Base-by-base conservation (phyloP, 1,140 invertebrate genomes). In the Megalopta genalis region DNA sequence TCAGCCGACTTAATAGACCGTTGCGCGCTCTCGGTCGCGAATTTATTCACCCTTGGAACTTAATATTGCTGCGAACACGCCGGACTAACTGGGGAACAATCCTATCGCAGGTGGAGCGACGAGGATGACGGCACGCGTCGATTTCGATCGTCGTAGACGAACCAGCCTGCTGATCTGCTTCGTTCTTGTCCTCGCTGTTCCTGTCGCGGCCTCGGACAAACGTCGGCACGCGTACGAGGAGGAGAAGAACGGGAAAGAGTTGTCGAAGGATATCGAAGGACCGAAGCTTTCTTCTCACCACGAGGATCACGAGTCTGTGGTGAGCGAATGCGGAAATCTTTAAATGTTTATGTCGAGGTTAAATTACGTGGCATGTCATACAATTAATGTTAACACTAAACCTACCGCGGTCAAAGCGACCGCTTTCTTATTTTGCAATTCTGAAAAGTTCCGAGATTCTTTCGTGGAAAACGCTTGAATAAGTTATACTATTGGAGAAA, bases 1-100 rank as follows among this genome's bases (percentile, higher is more conserved):
- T 89, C 84, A 83, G 65, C 16, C 60, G 60, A 49, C 81, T 88
- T 87, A 84, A 88, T 88, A 85, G 84, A 62, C 83, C 82, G 78
- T 87, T 84, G 80, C 68, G 63, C 80, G 70, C 77, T 71, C 59
- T 49, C 71, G 37, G 68, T 57, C 70, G 66, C 63, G 72, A 60
- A 81, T 81, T 85, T 84, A 77, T 84, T 78, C 65, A 77, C 46
- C 67, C n/a, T 57, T n/a, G 21, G 54, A 57, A 21, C 54, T 57
- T 57, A 57, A 57, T 57, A 52, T n/a, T 42, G 54, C 42, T 14
- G 16, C 39, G 21, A n/a, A 57, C 54, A n/a, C 54, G 73, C 0
- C 23, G 81, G 64, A 82, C 72, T 79, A 57, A 57, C 65, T 52
- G 10, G 49, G 18, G 16, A 32, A n/a, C 10, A 10, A 7, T 9